These are phyloP conservation scores for Orthosia gothica DNA, from an alignment of 2,888 invertebrate genomes.

Conservation along the genomic window DNA sequence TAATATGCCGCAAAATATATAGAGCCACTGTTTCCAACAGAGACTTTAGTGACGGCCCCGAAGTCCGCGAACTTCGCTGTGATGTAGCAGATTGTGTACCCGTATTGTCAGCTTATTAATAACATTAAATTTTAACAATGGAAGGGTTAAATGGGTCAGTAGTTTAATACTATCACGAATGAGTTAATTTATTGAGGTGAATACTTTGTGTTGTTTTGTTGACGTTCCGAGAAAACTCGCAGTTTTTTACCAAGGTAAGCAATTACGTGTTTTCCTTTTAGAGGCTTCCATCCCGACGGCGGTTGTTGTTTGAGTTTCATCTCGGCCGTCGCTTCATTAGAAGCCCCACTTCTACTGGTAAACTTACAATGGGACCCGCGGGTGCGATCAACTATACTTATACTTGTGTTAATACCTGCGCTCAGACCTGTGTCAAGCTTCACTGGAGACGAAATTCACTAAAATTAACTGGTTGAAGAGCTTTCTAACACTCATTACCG, in stretches of 20 bases:
- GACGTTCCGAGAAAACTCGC: slow-evolving; percentile 11
- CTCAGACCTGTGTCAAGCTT: slow-evolving; percentile 79
- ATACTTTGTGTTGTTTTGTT: slow-evolving; percentile 5
- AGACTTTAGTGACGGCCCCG: slow-evolving; percentile 74
- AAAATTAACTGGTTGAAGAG: slow-evolving; percentile 76
- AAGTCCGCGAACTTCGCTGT: slow-evolving; percentile 64
- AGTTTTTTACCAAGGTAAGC: slow-evolving; percentile 20
- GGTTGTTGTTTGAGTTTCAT: slow-evolving; percentile 52
- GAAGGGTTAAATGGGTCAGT: slow-evolving; percentile 29
- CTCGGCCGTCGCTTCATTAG: slow-evolving; percentile 67
- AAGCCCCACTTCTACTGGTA: slow-evolving; percentile 72
- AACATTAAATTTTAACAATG: slow-evolving; percentile 36
- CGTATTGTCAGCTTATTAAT: slow-evolving; percentile 48
- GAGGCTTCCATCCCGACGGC: slow-evolving; percentile 38
- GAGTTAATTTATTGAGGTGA: slow-evolving; percentile 7
- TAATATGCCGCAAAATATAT: slow-evolving; percentile 84
- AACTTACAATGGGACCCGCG: slow-evolving; percentile 82
- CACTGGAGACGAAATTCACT: slow-evolving; percentile 78
- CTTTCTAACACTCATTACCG: slow-evolving; percentile 70
- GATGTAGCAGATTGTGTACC: slow-evolving; percentile 56
- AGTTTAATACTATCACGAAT: slow-evolving; percentile 13
- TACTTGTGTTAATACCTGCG: slow-evolving; percentile 80
- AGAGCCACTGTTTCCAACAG: slow-evolving; percentile 77
- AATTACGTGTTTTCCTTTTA: slow-evolving; percentile 56
- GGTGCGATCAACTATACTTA: slow-evolving; percentile 84